Percentiles rank a stretch among this genome's conserved stretches.
Conservation (phyloP, 2,113 vertebrate species). For the Mus pahari region DNA sequence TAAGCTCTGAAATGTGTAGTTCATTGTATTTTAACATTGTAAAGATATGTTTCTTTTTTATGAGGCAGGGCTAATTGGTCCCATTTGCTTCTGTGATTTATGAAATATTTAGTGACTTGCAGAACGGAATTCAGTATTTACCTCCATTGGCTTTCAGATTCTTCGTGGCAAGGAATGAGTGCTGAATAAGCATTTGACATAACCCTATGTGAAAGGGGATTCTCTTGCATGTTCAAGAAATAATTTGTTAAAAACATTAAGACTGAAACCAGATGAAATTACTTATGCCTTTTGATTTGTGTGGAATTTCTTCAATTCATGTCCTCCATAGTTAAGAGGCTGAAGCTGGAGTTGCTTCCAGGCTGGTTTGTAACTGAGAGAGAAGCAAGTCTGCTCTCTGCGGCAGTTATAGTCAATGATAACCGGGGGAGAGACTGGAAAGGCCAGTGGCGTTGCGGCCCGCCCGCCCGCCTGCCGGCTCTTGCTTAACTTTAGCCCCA, state of each 20-base stretch:
- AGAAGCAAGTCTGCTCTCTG: slow-evolving; percentile 68
- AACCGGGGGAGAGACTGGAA: slow-evolving; percentile 69
- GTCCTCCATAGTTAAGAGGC: slow-evolving; percentile 55
- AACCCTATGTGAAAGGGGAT: slow-evolving; percentile 75
- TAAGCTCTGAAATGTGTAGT: slow-evolving; percentile 72
- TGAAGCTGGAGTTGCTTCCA: slow-evolving; percentile 70
- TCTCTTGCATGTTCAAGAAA: slow-evolving; percentile 63
- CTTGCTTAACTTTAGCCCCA: slow-evolving; percentile 70
- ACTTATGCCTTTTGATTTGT: slow-evolving; percentile 40
- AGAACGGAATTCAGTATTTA: slow-evolving; percentile 76
- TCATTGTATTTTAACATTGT: slow-evolving; percentile 60
- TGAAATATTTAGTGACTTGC: slow-evolving; percentile 77
- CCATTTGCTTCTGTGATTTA: slow-evolving; percentile 67
- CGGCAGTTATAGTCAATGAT: slow-evolving; percentile 85
- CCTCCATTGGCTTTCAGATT: slow-evolving; percentile 73
- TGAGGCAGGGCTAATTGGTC: slow-evolving; percentile 51
- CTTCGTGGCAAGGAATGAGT: slow-evolving; percentile 64
- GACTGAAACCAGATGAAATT: slow-evolving; percentile 34
- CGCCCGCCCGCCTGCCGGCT: not conserved
- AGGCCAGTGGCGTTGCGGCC: not conserved
- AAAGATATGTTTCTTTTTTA: slow-evolving; percentile 46
- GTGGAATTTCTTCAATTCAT: slow-evolving; percentile 59
- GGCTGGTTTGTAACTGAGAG: slow-evolving; percentile 64
- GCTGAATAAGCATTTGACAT: slow-evolving; percentile 84
- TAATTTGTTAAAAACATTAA: slow-evolving; percentile 74